Evolutionary conservation across 2,797 vertebrate species (phyloP).

Genomic region (Yasuhikotakia modesta): DNA sequence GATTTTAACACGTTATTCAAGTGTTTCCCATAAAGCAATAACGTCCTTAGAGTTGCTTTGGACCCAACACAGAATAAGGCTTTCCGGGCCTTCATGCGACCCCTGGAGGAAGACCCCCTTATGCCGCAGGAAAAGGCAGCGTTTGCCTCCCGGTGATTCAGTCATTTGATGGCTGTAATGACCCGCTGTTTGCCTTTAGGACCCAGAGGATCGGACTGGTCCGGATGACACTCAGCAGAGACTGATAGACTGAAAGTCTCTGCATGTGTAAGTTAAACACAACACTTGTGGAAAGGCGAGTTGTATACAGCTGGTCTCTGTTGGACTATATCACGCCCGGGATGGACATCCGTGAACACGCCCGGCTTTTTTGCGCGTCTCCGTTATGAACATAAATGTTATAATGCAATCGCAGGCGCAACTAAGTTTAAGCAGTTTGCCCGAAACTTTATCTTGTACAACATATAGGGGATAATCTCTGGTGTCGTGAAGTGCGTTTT

Average conservation of each 20-base stretch:
- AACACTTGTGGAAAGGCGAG: constrained; percentile 47
- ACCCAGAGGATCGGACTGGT: constrained; percentile 56
- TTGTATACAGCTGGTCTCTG: constrained; percentile 5
- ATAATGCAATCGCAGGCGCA: not conserved
- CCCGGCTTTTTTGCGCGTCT: constrained; percentile 19
- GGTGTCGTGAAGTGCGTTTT: not conserved
- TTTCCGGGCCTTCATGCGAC: not conserved
- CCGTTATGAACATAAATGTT: constrained; percentile 5
- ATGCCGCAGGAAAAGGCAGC: constrained; percentile 12
- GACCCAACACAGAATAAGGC: not conserved
- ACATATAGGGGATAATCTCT: not conserved
- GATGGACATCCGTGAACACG: constrained; percentile 29
- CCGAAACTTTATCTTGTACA: not conserved
- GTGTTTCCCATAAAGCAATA: not conserved
- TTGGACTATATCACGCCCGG: not conserved
- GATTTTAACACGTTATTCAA: too few species aligned
- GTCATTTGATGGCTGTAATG: constrained; percentile 27
- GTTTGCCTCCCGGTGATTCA: constrained; percentile 11
- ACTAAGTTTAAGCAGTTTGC: constrained; percentile 19
- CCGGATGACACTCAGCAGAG: constrained; percentile 36
- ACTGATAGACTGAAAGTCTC: constrained; percentile 33
- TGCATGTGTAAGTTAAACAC: constrained; percentile 55
- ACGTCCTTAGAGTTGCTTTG: not conserved
- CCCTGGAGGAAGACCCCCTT: constrained; percentile 1
- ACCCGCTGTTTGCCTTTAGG: constrained; percentile 57